Base-by-base conservation (phyloP, 2,888 invertebrate genomes). In the Idaea dimidiata region DNA sequence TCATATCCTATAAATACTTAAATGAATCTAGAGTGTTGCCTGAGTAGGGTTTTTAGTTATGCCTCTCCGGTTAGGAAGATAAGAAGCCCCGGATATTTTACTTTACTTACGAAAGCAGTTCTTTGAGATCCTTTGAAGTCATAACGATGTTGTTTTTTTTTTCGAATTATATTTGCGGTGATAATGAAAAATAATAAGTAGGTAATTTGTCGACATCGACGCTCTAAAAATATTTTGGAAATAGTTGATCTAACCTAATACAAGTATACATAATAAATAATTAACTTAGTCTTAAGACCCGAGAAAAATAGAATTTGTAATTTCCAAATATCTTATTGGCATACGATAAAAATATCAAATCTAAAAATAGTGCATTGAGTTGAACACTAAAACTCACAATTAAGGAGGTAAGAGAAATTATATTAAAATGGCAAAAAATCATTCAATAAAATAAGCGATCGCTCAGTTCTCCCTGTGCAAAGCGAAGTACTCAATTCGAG, bases 1-100 rank as follows among this genome's bases (percentile, higher is more conserved):
- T 17, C 24, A 24, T 53, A 24, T 24, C 57, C 61, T 54, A 54
- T 59, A 58, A 64, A 59, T 57, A 33, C 32, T 59, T 57, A 57
- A 64, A 58, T 57, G 57, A 64, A 61, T 61, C 59, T 61, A 10
- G 56, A 43, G 60, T 55, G 61, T 70, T 53, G 64, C 65, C 67
- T 55, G 66, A 70, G 72, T 58, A 62, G 59, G 14, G 53, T 66
- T 62, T 63, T 68, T 72, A 66, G 59, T 65, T 59, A 33, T 56
- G 57, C 31, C 43, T 16, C 56, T 56, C 18, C 17, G 56, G 17
- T 56, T 62, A 57, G 60, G 58, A 62, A 56, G 55, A 62, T 17
- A 58, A 31, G 5, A 53, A 32, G 53, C 17, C 58, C 55, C 53
- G 18, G 17, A 55, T 16, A 55, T 17, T 56, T 56, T 18, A 18